These are phyloP conservation scores for Aythya baeri DNA, from an alignment of 2,113 vertebrate genomes.

Conservation along the genomic window DNA sequence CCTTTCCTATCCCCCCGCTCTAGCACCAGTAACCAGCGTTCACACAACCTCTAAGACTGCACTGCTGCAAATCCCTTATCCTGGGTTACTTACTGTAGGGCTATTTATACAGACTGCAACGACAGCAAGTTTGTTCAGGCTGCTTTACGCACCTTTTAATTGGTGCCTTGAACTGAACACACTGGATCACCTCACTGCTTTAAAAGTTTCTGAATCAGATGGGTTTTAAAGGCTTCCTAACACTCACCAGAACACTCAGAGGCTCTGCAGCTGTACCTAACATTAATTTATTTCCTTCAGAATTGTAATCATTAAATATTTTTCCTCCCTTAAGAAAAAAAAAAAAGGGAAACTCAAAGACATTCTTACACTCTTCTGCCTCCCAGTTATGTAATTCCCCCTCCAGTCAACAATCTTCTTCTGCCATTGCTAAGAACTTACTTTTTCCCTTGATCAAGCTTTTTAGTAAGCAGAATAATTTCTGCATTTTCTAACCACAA, in stretches of 20 bases:
- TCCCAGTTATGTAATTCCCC: neutral
- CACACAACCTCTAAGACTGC: neutral
- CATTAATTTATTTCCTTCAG: neutral
- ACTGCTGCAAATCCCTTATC: neutral
- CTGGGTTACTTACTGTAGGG: neutral
- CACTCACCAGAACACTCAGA: neutral
- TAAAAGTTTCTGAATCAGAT: neutral
- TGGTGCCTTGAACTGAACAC: neutral
- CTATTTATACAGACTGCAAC: neutral
- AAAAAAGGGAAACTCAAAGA: neutral
- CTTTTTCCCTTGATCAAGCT: neutral
- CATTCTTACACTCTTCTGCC: neutral
- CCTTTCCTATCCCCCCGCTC: neutral
- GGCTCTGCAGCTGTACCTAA: neutral
- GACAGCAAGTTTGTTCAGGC: neutral
- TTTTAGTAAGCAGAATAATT: neutral
- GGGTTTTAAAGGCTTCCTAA: constrained; percentile 1
- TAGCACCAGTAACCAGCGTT: neutral
- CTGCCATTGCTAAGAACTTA: neutral
- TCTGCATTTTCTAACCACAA: neutral
- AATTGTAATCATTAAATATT: neutral
- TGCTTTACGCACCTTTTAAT: neutral
- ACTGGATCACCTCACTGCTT: neutral
- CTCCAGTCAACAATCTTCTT: neutral
- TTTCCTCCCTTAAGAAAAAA: neutral